Evolutionary conservation across 2,113 vertebrate species (phyloP).

Genomic region (Pampusana beccarii): DNA sequence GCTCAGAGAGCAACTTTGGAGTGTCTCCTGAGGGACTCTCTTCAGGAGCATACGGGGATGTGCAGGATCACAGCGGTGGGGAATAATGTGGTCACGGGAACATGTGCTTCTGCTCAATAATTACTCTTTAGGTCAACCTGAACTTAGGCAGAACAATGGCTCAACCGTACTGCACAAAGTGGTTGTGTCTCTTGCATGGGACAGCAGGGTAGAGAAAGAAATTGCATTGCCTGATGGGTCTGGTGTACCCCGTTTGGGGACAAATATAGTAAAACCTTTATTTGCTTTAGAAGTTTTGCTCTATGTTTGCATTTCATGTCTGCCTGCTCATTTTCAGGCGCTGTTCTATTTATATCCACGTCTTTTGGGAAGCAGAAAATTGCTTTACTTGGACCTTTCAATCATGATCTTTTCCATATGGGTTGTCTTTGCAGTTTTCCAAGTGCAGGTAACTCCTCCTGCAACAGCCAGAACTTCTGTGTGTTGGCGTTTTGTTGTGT

Average conservation of each 20-base stretch:
- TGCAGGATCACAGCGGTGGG: background rate
- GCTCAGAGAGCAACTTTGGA: background rate
- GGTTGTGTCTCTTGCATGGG: background rate
- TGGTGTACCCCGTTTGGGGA: background rate
- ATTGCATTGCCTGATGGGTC: background rate
- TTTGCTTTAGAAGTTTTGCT: background rate
- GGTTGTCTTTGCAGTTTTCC: conserved; percentile 6
- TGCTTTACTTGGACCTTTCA: conserved; percentile 55
- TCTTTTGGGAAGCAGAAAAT: conserved; percentile 59
- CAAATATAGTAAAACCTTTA: background rate
- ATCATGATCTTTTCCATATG: conserved; percentile 51
- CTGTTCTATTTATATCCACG: conserved; percentile 36
- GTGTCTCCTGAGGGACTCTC: background rate
- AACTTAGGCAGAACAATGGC: background rate
- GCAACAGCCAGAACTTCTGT: background rate
- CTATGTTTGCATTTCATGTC: conserved; percentile 6
- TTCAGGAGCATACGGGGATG: background rate
- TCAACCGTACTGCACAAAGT: background rate
- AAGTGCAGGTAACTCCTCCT: conserved; percentile 24
- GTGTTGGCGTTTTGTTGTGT: background rate
- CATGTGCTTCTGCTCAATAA: background rate
- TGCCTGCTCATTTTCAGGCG: conserved; percentile 47
- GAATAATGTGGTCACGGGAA: background rate
- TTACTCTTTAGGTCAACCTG: background rate
- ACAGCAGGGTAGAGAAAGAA: background rate